Evolutionary conservation across 2,888 invertebrate species (phyloP), one percentile per base, ranked within the genome.

Genomic region (Limenitis camilla): DNA sequence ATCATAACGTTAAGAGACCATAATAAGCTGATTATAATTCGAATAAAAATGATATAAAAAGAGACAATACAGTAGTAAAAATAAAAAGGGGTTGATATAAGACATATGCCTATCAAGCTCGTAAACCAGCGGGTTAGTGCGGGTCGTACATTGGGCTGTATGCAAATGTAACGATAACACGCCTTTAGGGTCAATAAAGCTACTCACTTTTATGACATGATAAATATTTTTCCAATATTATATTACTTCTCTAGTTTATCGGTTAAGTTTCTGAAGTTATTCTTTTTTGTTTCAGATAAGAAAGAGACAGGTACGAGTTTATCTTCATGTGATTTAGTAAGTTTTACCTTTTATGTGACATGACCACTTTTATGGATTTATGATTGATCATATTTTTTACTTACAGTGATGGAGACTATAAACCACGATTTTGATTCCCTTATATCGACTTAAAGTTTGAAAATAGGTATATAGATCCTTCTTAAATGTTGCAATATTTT

Each of bases 131-230:
- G 75, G 78, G 79, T 64, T 40, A 50, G 42, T 39, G 66, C 62
- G 66, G 65, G 71, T 52, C 56, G 57, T 71, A 71, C 71, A 69
- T 66, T 67, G 67, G 64, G 72, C 75, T 76, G 73, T 79, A 85
- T 85, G 83, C 81, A 82, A 85, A 85, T 85, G 75, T 78, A 72
- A 82, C 78, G 83, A 83, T 84, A 85, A 83, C 81, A 76, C 69
- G 76, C 72, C 74, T 82, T 83, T 77, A 83, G 82, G 77, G 82
- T 80, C 83, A 81, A 83, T 86, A 84, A 83, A 86, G 81, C 76
- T 78, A 72, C 81, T 78, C 75, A 74, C 65, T 72, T 83, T 84
- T 84, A 84, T 72, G 82, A 78, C 75, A 81, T 69, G 82, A 84
- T 85, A 85, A 84, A 81, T 84, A 81, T 79, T 82, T 81, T 82